A percentile compares a stretch with the other conserved stretches of the same genome.
Conservation (phyloP, 2,797 vertebrate genomes). For the Sebastes steindachneri region DNA sequence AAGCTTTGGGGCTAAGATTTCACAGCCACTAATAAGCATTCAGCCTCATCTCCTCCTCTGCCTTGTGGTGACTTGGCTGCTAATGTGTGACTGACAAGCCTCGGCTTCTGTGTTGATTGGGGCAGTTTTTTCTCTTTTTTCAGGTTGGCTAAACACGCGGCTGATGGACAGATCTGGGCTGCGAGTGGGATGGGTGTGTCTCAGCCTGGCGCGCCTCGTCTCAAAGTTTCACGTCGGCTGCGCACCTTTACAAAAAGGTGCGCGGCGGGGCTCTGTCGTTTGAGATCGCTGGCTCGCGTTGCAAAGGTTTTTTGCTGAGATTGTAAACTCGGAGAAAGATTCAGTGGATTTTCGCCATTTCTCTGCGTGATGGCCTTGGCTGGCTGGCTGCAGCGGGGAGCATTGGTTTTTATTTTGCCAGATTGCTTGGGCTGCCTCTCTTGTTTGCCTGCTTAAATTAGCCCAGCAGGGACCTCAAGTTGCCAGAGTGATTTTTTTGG, state of each 20-base stretch:
- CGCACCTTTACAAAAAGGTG: background rate
- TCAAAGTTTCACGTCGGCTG: constrained; percentile 19
- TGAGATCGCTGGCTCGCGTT: constrained; percentile 5
- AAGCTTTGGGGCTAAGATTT: constrained; percentile 77
- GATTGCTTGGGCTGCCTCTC: constrained; percentile 53
- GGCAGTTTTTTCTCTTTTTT: constrained; percentile 34
- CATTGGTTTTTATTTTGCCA: constrained; percentile 62
- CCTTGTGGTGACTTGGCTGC: constrained; percentile 74
- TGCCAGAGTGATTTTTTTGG: constrained; percentile 54
- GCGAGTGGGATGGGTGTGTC: constrained; percentile 53
- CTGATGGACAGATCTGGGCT: constrained; percentile 75
- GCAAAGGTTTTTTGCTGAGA: background rate
- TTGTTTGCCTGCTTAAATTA: constrained; percentile 74
- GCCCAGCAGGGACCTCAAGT: constrained; percentile 64
- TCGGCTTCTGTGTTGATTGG: constrained; percentile 67
- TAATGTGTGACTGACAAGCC: constrained; percentile 82
- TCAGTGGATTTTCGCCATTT: constrained; percentile 39
- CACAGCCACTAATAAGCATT: constrained; percentile 81
- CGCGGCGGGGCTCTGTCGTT: background rate
- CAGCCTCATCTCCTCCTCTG: constrained; percentile 78
- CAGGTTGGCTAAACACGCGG: constrained; percentile 59
- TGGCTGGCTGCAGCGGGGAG: constrained; percentile 44
- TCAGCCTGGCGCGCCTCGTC: background rate
- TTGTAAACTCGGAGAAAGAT: constrained; percentile 15
- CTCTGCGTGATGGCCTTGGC: constrained; percentile 55